Evolutionary conservation across 2,888 invertebrate genomes (phyloP).

Genomic region (Lycaena phlaeas): DNA sequence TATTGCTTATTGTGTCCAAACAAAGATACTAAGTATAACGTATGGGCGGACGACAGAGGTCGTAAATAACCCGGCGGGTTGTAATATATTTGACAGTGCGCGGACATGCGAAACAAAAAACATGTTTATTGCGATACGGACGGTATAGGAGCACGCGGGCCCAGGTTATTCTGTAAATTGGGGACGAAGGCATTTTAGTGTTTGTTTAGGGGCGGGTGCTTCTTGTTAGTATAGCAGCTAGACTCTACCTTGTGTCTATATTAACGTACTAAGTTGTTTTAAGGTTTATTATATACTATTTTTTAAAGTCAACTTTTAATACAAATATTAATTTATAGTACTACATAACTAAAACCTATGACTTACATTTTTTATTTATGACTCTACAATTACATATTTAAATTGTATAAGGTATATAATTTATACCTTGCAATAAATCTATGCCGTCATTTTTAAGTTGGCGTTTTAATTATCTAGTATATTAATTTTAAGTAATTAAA

Average conservation of each 20-base stretch:
- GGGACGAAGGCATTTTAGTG: constrained; percentile 42
- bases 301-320: too few relatives aligned
- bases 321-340: too few relatives aligned
- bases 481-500: too few relatives aligned
- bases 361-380: too few relatives aligned
- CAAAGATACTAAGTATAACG: constrained; percentile 74
- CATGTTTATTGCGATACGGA: constrained; percentile 65
- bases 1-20: constrained; percentile 74
- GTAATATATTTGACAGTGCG: constrained; percentile 74
- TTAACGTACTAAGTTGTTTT: too few relatives aligned
- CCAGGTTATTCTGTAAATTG: constrained; percentile 50
- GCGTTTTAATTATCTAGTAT: too few relatives aligned
- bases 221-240: constrained; percentile 17
- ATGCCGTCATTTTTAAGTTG: too few relatives aligned
- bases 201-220: constrained; percentile 42
- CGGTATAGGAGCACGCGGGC: constrained; percentile 32
- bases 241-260: constrained; percentile 18
- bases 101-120: constrained; percentile 73
- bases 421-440: too few relatives aligned
- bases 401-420: too few relatives aligned
- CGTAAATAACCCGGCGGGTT: constrained; percentile 71
- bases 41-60: constrained; percentile 70
- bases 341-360: too few relatives aligned
- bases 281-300: too few relatives aligned
- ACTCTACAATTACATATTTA: too few relatives aligned